Conservation (phyloP, 2,888 invertebrate species). For the Leucania comma region DNA sequence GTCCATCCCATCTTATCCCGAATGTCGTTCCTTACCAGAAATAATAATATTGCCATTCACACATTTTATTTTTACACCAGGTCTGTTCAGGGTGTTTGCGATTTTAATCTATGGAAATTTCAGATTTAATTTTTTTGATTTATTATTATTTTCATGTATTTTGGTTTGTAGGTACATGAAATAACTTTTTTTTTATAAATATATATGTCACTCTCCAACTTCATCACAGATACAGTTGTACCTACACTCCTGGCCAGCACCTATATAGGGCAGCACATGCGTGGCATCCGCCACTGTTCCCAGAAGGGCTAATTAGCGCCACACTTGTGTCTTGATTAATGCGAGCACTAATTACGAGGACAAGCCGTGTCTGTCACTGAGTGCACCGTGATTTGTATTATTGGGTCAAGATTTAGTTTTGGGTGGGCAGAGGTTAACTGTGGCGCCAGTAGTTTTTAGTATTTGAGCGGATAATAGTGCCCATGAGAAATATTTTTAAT, state of each 20-base stretch:
- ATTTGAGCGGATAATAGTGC: not conserved
- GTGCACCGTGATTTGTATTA: constrained; percentile 59
- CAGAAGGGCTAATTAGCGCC: constrained; percentile 73
- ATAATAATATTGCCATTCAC: not conserved
- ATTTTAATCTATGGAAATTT: no score
- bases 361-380: constrained; percentile 59
- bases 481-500: no score
- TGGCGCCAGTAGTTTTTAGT: not conserved
- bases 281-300: constrained; percentile 63
- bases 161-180: no score
- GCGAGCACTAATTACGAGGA: constrained; percentile 76
- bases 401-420: constrained; percentile 56
- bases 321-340: constrained; percentile 82
- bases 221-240: not conserved
- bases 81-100: no score
- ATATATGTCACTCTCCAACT: not conserved
- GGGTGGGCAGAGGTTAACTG: not conserved
- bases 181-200: no score
- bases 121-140: no score
- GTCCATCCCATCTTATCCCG: no score
- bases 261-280: constrained; percentile 54
- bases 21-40: not conserved
- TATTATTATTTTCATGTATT: no score
- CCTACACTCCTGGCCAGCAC: constrained; percentile 1
- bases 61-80: no score